Base-by-base conservation (phyloP, 2,888 invertebrate species). In the Charanyca ferruginea region DNA sequence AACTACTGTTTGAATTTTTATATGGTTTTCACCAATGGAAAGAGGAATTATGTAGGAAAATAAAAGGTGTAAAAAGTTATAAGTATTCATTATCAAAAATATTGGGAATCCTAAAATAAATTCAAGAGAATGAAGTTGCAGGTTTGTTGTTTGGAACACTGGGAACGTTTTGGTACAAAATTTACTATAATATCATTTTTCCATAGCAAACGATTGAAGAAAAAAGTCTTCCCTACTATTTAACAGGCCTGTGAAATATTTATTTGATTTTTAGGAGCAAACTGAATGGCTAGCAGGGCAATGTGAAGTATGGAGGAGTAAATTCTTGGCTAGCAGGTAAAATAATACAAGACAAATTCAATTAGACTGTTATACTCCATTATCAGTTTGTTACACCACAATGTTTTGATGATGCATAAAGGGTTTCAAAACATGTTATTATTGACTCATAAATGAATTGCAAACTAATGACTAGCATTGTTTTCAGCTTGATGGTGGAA, bases 281-380 rank as follows among this genome's bases (percentile, higher is more conserved):
- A 98, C 98, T 3, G 99, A 99, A 89, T 98, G 98, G 96, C 93
- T 99, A 42, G 98, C 98, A 20, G 98, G 99, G 0, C 98, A 99
- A 87, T 98, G 98, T 89, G 99, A 99, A 94, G 98, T 99, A 55
- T 99, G 99, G 99, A 96, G 98, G 74, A 99, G 98, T 89, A 99
- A 99, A 96, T 99, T 98, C 92, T 96, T 99, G 81, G 99, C 99
- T 25, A 98, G 98, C 95, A 98, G 98, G 98, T 98, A 94, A 78
- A 47, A 25, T 18, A 22, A 44, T n/a, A 18, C 38, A 11, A 13
- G 6, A 23, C 13, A 38, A 22, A 52, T 59, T 25, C 0, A 49
- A 22, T 49, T 1, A 18, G 22, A 7, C 18, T 16, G 16, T 11
- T 28, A 5, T 28, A 2, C n/a, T 1, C 20, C 1, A 22, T 53